Conservation (phyloP, 2,113 vertebrate species). For the Rhegmatorhina hoffmannsi region DNA sequence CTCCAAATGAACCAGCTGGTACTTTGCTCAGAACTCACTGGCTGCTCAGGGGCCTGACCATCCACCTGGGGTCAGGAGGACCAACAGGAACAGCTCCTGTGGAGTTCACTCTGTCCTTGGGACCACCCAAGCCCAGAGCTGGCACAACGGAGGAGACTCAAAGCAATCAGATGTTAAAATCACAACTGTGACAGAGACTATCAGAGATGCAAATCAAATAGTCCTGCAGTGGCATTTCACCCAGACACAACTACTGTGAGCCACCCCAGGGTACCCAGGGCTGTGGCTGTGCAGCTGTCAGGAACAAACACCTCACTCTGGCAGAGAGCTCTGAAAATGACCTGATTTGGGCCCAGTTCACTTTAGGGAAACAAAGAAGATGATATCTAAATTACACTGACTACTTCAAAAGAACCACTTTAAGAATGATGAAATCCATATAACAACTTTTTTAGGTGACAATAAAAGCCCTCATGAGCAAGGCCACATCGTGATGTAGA, state of each 20-base stretch:
- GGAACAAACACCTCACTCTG: neutral
- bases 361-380: neutral
- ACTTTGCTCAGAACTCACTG: neutral
- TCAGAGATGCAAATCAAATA: neutral
- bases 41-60: neutral
- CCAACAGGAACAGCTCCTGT: fast-evolving
- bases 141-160: neutral
- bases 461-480: neutral
- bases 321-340: neutral
- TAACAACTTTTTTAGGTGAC: neutral
- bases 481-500: fast-evolving
- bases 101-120: neutral
- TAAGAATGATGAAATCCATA: neutral
- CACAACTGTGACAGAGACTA: neutral
- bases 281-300: neutral
- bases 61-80: neutral
- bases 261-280: neutral
- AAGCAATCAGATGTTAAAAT: neutral
- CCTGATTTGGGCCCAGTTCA: neutral
- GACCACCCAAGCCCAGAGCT: neutral
- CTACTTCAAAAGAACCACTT: neutral
- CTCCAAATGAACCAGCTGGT: neutral
- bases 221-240: neutral
- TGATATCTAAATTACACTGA: neutral
- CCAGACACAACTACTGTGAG: neutral